phyloP scores from a whole-genome alignment of 2,113 vertebrate genomes.

The Paradoxurus hermaphroditus region DNA sequence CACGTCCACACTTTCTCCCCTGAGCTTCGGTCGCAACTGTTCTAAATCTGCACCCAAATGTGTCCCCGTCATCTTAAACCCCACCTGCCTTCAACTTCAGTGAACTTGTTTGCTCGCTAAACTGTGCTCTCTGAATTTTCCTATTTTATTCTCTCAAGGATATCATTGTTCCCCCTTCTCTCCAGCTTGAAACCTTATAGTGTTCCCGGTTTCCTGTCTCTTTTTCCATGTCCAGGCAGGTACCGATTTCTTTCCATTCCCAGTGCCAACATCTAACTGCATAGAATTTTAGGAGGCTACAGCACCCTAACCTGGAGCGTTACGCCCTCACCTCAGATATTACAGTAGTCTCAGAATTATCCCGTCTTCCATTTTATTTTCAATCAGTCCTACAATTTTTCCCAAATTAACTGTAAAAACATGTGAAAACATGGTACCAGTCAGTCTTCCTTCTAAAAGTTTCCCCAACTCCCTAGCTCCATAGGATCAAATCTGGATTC shows the following conservation, averaged over 20 bases:
- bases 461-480: neutral
- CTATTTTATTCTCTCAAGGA: neutral
- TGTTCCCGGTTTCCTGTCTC: constrained; percentile 21
- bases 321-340: neutral
- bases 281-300: neutral
- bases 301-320: neutral
- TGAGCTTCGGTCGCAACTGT: neutral
- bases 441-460: constrained; percentile 4
- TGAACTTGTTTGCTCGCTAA: neutral
- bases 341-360: neutral
- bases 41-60: neutral
- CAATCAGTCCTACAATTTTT: neutral
- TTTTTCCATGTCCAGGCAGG: neutral
- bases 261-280: neutral
- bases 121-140: neutral
- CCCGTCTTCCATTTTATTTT: neutral
- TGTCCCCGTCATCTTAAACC: neutral
- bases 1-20: neutral
- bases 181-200: constrained; percentile 2
- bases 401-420: constrained; percentile 11
- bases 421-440: neutral
- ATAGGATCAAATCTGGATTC: neutral
- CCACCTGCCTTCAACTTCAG: neutral
- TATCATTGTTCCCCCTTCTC: neutral
- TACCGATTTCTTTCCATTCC: constrained; percentile 44